Evolutionary conservation across 2,113 vertebrate species (phyloP), one percentile per base, ranked within the genome.

Genomic region (Puffinus mauretanicus): DNA sequence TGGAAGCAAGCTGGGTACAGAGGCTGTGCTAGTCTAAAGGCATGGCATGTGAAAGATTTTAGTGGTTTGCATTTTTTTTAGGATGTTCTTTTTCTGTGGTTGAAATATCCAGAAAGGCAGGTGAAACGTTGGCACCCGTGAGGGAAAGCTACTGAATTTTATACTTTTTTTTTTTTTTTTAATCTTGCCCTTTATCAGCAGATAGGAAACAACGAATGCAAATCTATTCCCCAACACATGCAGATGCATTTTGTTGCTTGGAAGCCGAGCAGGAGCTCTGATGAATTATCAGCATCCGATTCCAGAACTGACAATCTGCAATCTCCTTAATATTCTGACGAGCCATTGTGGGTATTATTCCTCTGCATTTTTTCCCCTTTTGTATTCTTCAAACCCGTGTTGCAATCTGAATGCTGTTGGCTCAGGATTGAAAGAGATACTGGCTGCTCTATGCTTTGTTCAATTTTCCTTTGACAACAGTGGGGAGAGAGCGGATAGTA

Each of bases 311-410:
- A 95, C 86, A 93, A 80, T 94, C 78, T 58, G 29, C 75, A 75
- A 12, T 89, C 78, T 85, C 66, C 70, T 94, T 97, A 94, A 82
- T 96, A 94, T 96, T 96, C 93, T 72, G 86, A 82, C 3, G 8
- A 93, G 79, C 82, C 29, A 46, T 88, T 0, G 0, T 78, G 84
- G 84, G 55, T 92, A 95, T 94, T 95, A 71, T 95, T 95, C 57
- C 58, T 73, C 67, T 82, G 65, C 61, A 5, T 57, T 29, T 73
- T 90, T 81, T 42, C 13, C 30, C 36, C n/a, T 57, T 77, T 88
- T 82, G 54, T 91, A 29, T 70, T 86, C 60, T 86, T 82, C 60
- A 92, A 81, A 77, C 66, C 58, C 9, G 0, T 86, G 57, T 69
- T 94, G 77, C 75, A 87, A 16, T 75, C 49, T 70, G 87, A 91